Conservation (phyloP, 2,888 invertebrate genomes). For the Stenurella melanura region DNA sequence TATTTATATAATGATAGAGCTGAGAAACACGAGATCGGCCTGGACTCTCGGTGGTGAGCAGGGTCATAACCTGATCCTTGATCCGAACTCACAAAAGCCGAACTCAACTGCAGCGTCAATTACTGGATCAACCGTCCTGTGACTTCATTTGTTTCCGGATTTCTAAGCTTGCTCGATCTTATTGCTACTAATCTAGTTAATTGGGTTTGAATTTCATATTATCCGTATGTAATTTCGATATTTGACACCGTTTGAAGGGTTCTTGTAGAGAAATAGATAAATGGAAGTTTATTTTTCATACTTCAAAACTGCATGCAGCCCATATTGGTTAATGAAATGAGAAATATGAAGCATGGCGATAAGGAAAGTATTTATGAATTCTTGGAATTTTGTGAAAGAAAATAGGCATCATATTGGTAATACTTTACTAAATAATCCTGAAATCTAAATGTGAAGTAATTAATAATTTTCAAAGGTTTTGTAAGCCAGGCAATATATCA, state of each 20-base stretch:
- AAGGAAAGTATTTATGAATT: too few species aligned
- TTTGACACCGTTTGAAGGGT: conserved; percentile 11
- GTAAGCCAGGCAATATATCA: too few species aligned
- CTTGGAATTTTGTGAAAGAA: too few species aligned
- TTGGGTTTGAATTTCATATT: conserved; percentile 52
- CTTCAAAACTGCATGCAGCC: too few species aligned
- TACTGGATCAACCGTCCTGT: conserved; percentile 43
- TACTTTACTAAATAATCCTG: too few species aligned
- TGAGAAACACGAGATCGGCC: conserved; percentile 46
- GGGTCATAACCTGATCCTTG: conserved; percentile 72
- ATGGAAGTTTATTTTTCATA: background rate
- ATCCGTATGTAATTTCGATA: background rate
- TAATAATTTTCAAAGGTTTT: too few species aligned
- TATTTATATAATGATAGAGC: conserved; percentile 73
- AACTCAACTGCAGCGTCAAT: conserved; percentile 51
- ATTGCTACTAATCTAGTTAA: conserved; percentile 48
- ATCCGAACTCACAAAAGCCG: conserved; percentile 45
- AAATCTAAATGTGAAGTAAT: too few species aligned
- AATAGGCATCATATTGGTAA: too few species aligned
- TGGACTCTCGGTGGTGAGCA: conserved; percentile 50
- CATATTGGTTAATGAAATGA: too few species aligned
- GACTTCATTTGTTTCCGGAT: conserved; percentile 52
- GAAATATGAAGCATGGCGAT: too few species aligned
- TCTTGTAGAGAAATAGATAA: background rate
- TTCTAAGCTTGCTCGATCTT: conserved; percentile 34